These are phyloP conservation scores for Nothocercus julius DNA, from an alignment of 2,113 vertebrate species.

Conservation along the genomic window DNA sequence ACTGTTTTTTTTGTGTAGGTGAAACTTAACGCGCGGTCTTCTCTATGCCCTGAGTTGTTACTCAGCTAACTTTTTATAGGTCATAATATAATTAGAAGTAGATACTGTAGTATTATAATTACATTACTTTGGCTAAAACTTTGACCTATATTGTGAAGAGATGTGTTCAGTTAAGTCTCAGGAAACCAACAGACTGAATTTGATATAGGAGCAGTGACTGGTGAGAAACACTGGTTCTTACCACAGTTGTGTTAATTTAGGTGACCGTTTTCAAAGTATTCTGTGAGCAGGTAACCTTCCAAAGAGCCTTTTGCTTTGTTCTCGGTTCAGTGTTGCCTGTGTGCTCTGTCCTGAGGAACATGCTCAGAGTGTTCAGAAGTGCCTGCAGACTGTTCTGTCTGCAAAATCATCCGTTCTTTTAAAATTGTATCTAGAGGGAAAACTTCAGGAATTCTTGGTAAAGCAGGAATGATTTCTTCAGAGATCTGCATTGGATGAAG, in stretches of 20 bases:
- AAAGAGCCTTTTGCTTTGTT: neutral
- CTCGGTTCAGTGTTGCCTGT: neutral
- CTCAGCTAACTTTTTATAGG: constrained; percentile 56
- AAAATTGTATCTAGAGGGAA: neutral
- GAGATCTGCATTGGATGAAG: constrained; percentile 6
- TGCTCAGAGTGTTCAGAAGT: neutral
- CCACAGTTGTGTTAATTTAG: neutral
- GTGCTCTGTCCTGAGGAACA: neutral
- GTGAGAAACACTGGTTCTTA: neutral
- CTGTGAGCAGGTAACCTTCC: neutral
- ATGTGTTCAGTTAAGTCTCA: constrained; percentile 37
- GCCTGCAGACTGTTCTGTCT: neutral
- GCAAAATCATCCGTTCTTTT: constrained; percentile 11
- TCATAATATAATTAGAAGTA: constrained; percentile 53
- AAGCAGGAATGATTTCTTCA: neutral
- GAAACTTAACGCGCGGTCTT: constrained; percentile 7
- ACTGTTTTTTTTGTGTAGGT: neutral
- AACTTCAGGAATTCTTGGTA: neutral
- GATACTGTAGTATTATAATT: constrained; percentile 1
- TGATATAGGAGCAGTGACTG: neutral
- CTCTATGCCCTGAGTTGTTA: constrained; percentile 14
- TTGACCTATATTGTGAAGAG: constrained; percentile 43
- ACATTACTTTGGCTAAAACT: constrained; percentile 16
- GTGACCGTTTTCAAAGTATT: neutral
- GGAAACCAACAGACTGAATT: neutral